Percentiles rank a stretch among this genome's conserved stretches.
Evolutionary conservation across 2,888 invertebrate genomes (phyloP).

Genomic region (Ditula angustiorana): DNA sequence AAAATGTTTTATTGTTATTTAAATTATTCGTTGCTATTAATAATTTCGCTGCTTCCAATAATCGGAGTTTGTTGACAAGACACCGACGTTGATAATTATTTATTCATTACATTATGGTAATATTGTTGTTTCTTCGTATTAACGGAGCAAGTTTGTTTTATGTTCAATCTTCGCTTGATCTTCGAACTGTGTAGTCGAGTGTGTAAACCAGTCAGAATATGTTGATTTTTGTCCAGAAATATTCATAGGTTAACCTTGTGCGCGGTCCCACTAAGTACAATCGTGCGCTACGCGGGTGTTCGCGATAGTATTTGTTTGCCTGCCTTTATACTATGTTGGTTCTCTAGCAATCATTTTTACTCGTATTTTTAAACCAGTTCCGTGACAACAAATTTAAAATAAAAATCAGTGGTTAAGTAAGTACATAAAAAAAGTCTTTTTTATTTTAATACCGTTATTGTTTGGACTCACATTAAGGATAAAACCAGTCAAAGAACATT

Average conservation of each 20-base stretch:
- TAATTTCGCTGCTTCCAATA: neutral
- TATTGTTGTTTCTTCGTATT: conserved; percentile 49
- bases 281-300: conserved; percentile 56
- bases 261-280: conserved; percentile 45
- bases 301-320: conserved; percentile 65
- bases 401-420: neutral
- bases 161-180: conserved; percentile 58
- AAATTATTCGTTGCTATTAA: conserved; percentile 9
- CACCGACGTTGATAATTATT: conserved; percentile 46
- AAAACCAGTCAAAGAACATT: no score
- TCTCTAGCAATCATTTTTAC: conserved; percentile 46
- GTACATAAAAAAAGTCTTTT: no score
- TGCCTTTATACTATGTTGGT: conserved; percentile 60
- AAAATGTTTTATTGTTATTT: neutral
- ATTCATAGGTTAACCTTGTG: conserved; percentile 41
- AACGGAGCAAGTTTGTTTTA: conserved; percentile 43
- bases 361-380: neutral
- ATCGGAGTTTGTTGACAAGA: conserved; percentile 24
- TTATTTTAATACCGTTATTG: no score
- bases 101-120: conserved; percentile 65
- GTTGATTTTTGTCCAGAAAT: conserved; percentile 31
- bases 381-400: neutral
- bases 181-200: conserved; percentile 52
- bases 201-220: neutral
- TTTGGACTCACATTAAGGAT: no score